Evolutionary conservation across 2,797 vertebrate genomes (phyloP), one percentile per base, ranked within the genome.

Genomic region (Cirrhinus molitorella): DNA sequence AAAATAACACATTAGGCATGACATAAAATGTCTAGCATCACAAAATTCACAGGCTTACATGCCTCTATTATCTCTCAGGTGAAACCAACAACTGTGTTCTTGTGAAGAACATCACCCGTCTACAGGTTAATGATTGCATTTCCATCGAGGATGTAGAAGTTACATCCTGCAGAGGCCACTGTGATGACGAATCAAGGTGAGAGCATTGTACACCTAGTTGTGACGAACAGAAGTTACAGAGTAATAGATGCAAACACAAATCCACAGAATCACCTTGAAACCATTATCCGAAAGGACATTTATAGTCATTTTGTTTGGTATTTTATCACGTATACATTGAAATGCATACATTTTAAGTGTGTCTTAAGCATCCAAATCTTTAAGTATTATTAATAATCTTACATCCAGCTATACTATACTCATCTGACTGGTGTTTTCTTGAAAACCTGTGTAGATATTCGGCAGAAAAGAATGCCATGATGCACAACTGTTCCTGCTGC

Each of bases 401-500:
- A 28, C 68, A 71, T 49, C 4, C 16, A 31, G 9, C 25, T 83
- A 55, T 53, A 21, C 49, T 73, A 79, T 2, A 43, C 40, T 47
- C n/a, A 25, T 49, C n/a, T 70, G 49, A 73, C 17, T 37, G 3
- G 0, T 37, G 14, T 63, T 88, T 2, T 89, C 45, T 87, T 79
- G 47, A 55, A 49, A 71, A 12, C 2, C 25, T 47, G 34, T 86
- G 5, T 87, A 99, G 97, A 90, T 97, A 97, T 90, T 96, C 95
- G 3, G 79, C 91, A 16, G 89, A 93, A 70, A 88, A 87, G 13
- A 94, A 89, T 75, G 83, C 45, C 65, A 87, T 97, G 89, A 91
- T 92, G 85, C 96, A 94, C 77, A 89, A 82, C 21, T 99, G 98
- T 85, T 88, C 91, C 63, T 99, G 97, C 92, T 99, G 97, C 88